Conservation (phyloP, 2,888 invertebrate species). For the Acrobasis repandana region DNA sequence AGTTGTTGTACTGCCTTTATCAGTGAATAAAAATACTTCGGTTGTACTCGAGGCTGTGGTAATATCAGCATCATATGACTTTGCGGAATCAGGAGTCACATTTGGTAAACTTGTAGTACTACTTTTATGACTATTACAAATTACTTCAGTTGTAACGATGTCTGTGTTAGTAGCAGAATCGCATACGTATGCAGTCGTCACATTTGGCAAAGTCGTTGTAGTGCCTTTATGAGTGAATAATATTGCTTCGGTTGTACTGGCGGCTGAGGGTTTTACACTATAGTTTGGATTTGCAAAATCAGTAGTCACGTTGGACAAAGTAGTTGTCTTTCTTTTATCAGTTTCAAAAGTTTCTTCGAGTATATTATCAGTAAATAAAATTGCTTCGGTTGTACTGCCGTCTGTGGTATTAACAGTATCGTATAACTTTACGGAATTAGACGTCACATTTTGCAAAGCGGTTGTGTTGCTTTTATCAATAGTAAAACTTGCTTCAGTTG, state of each 20-base stretch:
- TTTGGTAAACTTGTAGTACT: neutral
- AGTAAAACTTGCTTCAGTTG: neutral
- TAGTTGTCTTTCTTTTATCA: neutral
- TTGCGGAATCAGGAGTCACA: neutral
- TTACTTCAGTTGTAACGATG: no score
- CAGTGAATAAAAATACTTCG: neutral
- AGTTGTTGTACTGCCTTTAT: neutral
- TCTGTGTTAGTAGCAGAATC: no score
- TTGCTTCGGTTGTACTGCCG: neutral
- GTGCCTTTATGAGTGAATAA: neutral
- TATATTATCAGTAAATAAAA: neutral
- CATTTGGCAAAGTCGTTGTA: neutral
- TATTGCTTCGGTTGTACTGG: neutral
- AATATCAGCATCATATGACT: no score
- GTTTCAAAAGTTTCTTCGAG: no score
- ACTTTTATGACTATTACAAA: neutral
- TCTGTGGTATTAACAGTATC: neutral
- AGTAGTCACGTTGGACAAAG: neutral
- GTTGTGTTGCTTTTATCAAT: neutral
- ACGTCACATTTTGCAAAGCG: neutral
- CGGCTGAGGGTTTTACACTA: no score
- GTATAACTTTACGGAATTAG: neutral
- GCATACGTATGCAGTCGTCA: neutral
- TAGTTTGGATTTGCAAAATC: no score
- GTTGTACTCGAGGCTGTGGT: no score